Evolutionary conservation across 1,140 invertebrate species (phyloP), one percentile per base, ranked within the genome.

Genomic region (Aphaenogaster ashmeadi): DNA sequence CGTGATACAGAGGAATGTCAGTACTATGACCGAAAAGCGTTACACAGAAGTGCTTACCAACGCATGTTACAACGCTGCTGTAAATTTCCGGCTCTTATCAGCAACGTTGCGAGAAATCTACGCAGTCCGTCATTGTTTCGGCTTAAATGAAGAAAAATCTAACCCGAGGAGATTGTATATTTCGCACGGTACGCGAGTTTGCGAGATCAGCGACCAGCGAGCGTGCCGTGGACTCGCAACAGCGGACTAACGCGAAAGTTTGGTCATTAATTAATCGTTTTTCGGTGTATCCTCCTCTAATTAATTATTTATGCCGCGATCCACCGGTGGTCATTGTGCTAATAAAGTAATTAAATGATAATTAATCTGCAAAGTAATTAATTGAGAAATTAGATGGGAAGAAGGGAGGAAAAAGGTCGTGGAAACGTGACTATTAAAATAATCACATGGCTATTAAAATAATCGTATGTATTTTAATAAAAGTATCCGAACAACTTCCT

Each of bases 261-360:
- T 72, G 38, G 11, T 84, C 87, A 60, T 89, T 91, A 90, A 90
- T 91, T 91, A 88, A 87, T 47, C 52, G 77, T 86, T 88, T 87
- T 91, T 81, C 69, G 60, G 11, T 27, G 18, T 13, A 44, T 33
- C 36, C 56, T 41, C 41, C 11, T 60, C 87, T 50, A 56, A 58
- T 86, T 88, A 86, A 87, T 90, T 90, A 90, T 80, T 90, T 84
- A 88, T 77, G 47, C 72, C 38, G 47, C 58, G 41, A 64, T 15
- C 18, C 50, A 36, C 13, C 38, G 21, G 0, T 36, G 66, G n/a
- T 50, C 47, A 79, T 56, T 75, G 62, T 54, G 27, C 11, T n/a
- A 41, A 58, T 89, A 81, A 62, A 50, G 88, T 58, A 87, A 89
- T 90, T 89, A 89, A 89, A 83, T 41, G 21, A 71, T 89, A 87